Evolutionary conservation across 2,113 vertebrate species (phyloP).

Genomic region (Epinephelus fuscoguttatus): DNA sequence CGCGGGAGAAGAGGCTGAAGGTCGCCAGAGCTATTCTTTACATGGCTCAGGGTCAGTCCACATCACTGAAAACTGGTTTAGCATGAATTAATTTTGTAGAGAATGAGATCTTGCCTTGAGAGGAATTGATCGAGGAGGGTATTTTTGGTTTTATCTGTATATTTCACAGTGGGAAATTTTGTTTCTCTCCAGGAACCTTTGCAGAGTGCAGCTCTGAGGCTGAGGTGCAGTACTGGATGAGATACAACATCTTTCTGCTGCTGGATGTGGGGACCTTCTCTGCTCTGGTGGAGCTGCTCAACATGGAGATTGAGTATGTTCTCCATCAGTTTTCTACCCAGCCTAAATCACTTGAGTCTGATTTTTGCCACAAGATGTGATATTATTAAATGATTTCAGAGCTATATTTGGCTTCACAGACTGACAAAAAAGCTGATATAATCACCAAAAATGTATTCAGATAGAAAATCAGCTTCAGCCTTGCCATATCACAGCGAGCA

Average conservation of each 20-base stretch:
- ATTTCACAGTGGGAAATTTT: not conserved
- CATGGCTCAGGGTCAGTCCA: slow-evolving; percentile 92
- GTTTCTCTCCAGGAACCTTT: slow-evolving; percentile 89
- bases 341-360: not conserved
- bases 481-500: not conserved
- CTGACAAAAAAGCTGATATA: too few species aligned
- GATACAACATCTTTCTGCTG: slow-evolving; percentile 96
- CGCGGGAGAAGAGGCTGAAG: slow-evolving; percentile 91
- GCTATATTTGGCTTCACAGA: too few species aligned
- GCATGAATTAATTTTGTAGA: not conserved
- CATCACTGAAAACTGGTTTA: not conserved
- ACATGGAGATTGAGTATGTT: slow-evolving; percentile 99
- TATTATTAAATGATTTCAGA: too few species aligned
- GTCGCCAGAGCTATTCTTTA: slow-evolving; percentile 96
- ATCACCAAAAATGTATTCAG: too few species aligned
- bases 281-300: slow-evolving; percentile 96
- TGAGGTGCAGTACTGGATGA: slow-evolving; percentile 95
- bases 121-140: not conserved
- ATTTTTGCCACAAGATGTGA: not conserved
- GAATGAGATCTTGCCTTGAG: not conserved
- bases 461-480: not conserved
- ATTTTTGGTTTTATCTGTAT: not conserved
- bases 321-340: not conserved
- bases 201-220: slow-evolving; percentile 93
- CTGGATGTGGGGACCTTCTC: slow-evolving; percentile 95